Conservation (phyloP, 2,113 vertebrate genomes). For the Bucco capensis region DNA sequence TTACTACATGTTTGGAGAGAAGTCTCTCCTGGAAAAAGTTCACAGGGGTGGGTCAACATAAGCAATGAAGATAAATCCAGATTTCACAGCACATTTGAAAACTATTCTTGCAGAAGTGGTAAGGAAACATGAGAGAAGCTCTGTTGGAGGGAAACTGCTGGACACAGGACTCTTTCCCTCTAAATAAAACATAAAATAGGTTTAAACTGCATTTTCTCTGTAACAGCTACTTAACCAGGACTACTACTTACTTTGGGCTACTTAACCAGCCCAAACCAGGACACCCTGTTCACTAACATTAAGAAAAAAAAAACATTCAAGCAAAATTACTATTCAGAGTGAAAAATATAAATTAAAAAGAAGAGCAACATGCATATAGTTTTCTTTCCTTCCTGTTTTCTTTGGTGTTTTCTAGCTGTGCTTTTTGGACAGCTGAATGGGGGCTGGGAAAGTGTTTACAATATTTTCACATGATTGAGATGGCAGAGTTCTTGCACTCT, state of each 20-base stretch:
- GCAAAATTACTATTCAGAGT: slow-evolving; percentile 16
- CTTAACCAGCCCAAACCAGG: too few relatives aligned
- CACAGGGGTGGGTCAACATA: neutral
- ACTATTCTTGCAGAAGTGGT: neutral
- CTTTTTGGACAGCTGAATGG: slow-evolving; percentile 67
- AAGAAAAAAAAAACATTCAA: neutral
- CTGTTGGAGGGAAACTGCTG: neutral
- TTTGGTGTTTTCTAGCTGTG: slow-evolving; percentile 62
- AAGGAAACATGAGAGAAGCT: slow-evolving; percentile 25
- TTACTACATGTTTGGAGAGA: neutral
- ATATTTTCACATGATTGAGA: slow-evolving; percentile 78
- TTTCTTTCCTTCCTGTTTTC: slow-evolving; percentile 53
- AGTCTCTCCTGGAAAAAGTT: neutral
- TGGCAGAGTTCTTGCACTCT: slow-evolving; percentile 69
- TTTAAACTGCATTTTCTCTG: neutral
- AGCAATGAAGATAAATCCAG: neutral
- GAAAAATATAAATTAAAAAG: slow-evolving; percentile 26
- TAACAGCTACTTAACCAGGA: neutral
- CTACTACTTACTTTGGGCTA: too few relatives aligned
- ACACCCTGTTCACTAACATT: neutral
- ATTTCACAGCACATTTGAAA: neutral
- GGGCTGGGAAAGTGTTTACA: slow-evolving; percentile 77
- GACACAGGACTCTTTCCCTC: neutral
- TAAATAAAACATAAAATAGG: neutral
- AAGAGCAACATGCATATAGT: neutral